Percentiles rank a stretch among this genome's conserved stretches.
phyloP scores from a whole-genome alignment of 2,888 invertebrate genomes.

The Malachius bipustulatus region DNA sequence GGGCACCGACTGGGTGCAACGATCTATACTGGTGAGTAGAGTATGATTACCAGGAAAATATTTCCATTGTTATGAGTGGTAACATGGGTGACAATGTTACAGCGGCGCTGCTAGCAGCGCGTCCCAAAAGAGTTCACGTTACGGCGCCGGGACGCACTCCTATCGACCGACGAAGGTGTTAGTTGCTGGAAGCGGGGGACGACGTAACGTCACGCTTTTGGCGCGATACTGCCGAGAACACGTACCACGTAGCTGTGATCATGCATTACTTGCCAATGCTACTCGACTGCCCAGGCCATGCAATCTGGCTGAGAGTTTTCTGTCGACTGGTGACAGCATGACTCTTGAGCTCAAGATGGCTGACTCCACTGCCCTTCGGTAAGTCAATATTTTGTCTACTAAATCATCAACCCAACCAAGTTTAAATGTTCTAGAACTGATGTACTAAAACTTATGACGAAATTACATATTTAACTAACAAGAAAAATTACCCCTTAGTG shows the following conservation, averaged over 20 bases:
- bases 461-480: too few species aligned
- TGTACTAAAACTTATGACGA: too few species aligned
- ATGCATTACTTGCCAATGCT: constrained; percentile 52
- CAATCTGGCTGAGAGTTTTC: constrained; percentile 63
- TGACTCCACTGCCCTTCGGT: constrained; percentile 78
- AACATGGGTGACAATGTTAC: too few species aligned
- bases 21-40: constrained; percentile 65
- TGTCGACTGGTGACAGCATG: constrained; percentile 68
- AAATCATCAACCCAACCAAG: constrained; percentile 3
- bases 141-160: constrained; percentile 28
- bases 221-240: constrained; percentile 74
- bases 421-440: too few species aligned
- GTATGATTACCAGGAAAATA: too few species aligned
- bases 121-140: too few species aligned
- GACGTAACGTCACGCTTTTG: constrained; percentile 59
- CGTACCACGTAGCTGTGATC: constrained; percentile 73
- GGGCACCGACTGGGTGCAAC: constrained; percentile 64
- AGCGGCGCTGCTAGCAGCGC: too few species aligned
- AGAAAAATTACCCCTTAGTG: too few species aligned
- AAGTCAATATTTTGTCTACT: too few species aligned
- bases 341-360: constrained; percentile 68
- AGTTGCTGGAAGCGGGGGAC: constrained; percentile 15
- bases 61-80: too few species aligned
- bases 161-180: constrained; percentile 19
- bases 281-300: constrained; percentile 56